Percentiles rank a stretch among this genome's conserved stretches.
These are phyloP conservation scores for Boloria euphrosyne DNA, from an alignment of 2,888 invertebrate species.

Conservation along the genomic window DNA sequence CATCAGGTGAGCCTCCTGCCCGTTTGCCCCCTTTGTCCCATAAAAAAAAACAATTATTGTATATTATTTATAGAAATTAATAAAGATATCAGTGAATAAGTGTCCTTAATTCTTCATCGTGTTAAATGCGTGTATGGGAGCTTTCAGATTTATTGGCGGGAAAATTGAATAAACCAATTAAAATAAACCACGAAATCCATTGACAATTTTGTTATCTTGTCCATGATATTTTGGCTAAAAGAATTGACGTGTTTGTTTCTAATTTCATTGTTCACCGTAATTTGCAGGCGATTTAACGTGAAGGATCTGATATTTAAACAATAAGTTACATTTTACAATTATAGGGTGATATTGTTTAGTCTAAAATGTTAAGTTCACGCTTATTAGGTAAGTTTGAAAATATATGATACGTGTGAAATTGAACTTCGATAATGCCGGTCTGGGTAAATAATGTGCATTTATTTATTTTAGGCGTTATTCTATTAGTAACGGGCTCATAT, in stretches of 20 bases:
- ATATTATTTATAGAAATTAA: no score
- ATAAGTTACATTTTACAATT: not conserved
- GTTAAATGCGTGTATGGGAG: not conserved
- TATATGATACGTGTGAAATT: slow-evolving; percentile 54
- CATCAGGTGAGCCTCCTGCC: no score
- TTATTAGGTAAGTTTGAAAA: slow-evolving; percentile 70
- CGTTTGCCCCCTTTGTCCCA: no score
- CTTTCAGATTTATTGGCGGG: slow-evolving; percentile 14
- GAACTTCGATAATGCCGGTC: slow-evolving; percentile 50
- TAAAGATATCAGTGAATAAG: no score
- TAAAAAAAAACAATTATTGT: no score
- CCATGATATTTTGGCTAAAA: slow-evolving; percentile 46
- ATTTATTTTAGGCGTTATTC: slow-evolving; percentile 65
- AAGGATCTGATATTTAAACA: slow-evolving; percentile 43
- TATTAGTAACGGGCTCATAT: slow-evolving; percentile 60
- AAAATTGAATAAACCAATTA: slow-evolving; percentile 57
- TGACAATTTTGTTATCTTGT: slow-evolving; percentile 59
- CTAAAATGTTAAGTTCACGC: slow-evolving; percentile 61
- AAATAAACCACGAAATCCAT: slow-evolving; percentile 70
- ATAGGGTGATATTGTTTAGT: slow-evolving; percentile 16
- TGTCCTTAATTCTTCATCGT: not conserved
- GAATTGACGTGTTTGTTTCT: slow-evolving; percentile 69
- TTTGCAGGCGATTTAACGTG: slow-evolving; percentile 44
- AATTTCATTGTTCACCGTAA: slow-evolving; percentile 39
- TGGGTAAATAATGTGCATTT: slow-evolving; percentile 33